Base-by-base conservation (phyloP, 2,797 vertebrate genomes). In the Bovichtus diacanthus region DNA sequence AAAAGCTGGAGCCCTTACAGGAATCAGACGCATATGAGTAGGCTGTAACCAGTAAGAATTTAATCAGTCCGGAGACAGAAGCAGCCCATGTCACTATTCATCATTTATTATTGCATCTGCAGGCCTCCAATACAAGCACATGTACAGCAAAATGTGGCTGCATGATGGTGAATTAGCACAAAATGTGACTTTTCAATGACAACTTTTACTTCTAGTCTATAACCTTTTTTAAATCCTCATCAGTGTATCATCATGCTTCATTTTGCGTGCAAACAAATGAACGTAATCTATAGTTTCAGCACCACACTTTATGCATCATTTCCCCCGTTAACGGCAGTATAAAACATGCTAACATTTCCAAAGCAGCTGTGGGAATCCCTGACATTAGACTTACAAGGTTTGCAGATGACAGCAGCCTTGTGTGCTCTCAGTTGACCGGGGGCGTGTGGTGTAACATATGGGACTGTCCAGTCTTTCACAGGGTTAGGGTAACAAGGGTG, bases 401-500 rank as follows among this genome's bases (percentile, higher is more conserved):
- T 72, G 27, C 31, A 70, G 49, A 60, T 78, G 60, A 73, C 31
- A 27, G 63, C 34, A 1, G 53, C 47, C 36, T 55, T 11, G 49
- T 38, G 16, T 39, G 71, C 36, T 55, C n/a, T 38, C 65, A 50
- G 66, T 38, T 54, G 63, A 69, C 41, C 71, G 73, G 56, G 70
- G 31, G 23, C 51, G 50, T 81, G 67, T 25, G 49, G 39, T 65
- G 69, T 80, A 82, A 88, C 88, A 77, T 84, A 86, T 74, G 72
- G 54, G 76, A 80, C 66, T 71, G 87, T 82, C 78, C 75, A 19
- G 77, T 70, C 62, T 84, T 72, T 86, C 74, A 81, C 70, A 77
- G 76, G 9, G 31, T 34, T 34, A 73, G 68, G 80, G 81, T 76
- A 84, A 87, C 85, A 78, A 83, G 82, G 70, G 38, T 62, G 75